A percentile compares a stretch with the other conserved stretches of the same genome.
Evolutionary conservation across 2,113 vertebrate species (phyloP).

Genomic region (Apaloderma vittatum): DNA sequence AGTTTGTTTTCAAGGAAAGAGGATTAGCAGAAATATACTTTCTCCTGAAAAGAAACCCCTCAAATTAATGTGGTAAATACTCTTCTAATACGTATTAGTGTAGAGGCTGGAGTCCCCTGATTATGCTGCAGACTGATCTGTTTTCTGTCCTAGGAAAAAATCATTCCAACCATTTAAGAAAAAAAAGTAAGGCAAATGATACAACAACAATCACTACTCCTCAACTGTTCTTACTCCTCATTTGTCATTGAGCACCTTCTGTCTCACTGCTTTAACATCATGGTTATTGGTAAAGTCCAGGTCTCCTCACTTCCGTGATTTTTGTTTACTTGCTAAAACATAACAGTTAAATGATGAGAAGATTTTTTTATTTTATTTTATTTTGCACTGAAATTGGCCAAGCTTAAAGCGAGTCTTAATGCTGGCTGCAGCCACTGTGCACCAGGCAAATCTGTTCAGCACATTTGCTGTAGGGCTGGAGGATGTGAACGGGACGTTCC

Average conservation of each 20-base stretch:
- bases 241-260: neutral
- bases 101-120: neutral
- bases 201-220: neutral
- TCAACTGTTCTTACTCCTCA: neutral
- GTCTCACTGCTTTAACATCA: neutral
- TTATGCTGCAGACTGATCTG: neutral
- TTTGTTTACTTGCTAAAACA: neutral
- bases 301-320: neutral
- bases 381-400: neutral
- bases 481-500: neutral
- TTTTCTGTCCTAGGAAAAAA: neutral
- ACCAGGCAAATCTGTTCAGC: neutral
- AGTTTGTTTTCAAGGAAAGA: neutral
- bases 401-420: neutral
- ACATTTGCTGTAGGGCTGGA: accelerated
- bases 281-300: neutral
- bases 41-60: neutral
- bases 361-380: neutral
- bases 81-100: neutral
- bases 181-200: neutral
- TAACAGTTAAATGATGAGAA: neutral
- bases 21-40: neutral
- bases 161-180: neutral
- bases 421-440: neutral
- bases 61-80: neutral